Evolutionary conservation across 2,113 vertebrate genomes (phyloP).

Genomic region (Alectura lathami): DNA sequence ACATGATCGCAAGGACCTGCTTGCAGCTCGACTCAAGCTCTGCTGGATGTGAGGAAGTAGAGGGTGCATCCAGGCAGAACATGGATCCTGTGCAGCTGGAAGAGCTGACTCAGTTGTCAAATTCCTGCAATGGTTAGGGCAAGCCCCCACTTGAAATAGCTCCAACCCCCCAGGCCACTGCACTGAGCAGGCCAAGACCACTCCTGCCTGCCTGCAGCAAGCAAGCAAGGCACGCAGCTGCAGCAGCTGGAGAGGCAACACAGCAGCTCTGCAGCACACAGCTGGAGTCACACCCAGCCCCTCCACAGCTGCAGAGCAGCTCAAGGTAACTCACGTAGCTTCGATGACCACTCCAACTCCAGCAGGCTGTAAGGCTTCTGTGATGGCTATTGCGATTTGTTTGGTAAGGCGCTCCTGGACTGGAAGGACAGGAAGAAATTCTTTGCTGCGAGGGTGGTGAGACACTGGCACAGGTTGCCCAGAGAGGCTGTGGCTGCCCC

Average conservation of each 20-base stretch:
- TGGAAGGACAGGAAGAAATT: too few relatives aligned
- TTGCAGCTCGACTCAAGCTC: not conserved
- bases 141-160: rapidly evolving
- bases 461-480: too few relatives aligned
- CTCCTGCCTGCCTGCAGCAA: not conserved
- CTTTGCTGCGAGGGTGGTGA: too few relatives aligned
- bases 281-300: not conserved
- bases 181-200: rapidly evolving
- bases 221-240: rapidly evolving
- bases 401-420: slow-evolving; percentile 98
- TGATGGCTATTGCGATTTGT: slow-evolving; percentile 96
- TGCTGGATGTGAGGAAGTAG: not conserved
- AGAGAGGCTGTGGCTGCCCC: too few relatives aligned
- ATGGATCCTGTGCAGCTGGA: rapidly evolving
- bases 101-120: not conserved
- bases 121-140: not conserved
- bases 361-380: slow-evolving; percentile 91
- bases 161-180: not conserved
- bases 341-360: slow-evolving; percentile 96
- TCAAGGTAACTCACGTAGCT: slow-evolving; percentile 84
- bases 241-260: not conserved
- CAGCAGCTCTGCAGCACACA: not conserved
- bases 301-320: rapidly evolving
- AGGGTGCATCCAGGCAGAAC: not conserved
- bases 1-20: rapidly evolving